Conservation (phyloP, 2,888 invertebrate species). For the Brenthis ino region DNA sequence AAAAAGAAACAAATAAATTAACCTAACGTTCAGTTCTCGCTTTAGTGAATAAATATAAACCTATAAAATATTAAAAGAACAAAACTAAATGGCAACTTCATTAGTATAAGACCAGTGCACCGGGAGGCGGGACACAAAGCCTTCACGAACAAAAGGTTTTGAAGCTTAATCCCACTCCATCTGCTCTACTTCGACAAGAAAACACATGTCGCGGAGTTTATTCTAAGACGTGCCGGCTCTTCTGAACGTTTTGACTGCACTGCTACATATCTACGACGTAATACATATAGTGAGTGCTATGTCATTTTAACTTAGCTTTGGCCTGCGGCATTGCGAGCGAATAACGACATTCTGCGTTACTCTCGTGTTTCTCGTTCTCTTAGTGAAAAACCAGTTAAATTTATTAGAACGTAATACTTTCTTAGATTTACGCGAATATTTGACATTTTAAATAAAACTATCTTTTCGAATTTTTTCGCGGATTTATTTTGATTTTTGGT, state of each 20-base stretch:
- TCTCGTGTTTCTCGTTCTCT: too few species aligned
- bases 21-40: background rate
- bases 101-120: slow-evolving; percentile 28
- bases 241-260: slow-evolving; percentile 21
- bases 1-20: too few species aligned
- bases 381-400: too few species aligned
- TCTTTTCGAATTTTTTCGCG: too few species aligned
- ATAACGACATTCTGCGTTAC: too few species aligned
- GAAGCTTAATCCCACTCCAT: slow-evolving; percentile 32
- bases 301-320: background rate
- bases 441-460: too few species aligned
- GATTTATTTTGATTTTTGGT: too few species aligned
- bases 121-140: slow-evolving; percentile 29
- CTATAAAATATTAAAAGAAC: slow-evolving; percentile 24
- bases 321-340: too few species aligned
- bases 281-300: slow-evolving; percentile 6
- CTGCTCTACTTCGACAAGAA: slow-evolving; percentile 30
- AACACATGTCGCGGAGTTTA: slow-evolving; percentile 31
- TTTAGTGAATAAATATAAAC: background rate
- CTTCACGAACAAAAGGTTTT: slow-evolving; percentile 35
- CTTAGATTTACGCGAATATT: too few species aligned
- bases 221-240: slow-evolving; percentile 30
- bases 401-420: too few species aligned
- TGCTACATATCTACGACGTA: slow-evolving; percentile 5
- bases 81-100: slow-evolving; percentile 36